Evolutionary conservation across 2,797 vertebrate species (phyloP).

Genomic region (Oreortyx pictus): DNA sequence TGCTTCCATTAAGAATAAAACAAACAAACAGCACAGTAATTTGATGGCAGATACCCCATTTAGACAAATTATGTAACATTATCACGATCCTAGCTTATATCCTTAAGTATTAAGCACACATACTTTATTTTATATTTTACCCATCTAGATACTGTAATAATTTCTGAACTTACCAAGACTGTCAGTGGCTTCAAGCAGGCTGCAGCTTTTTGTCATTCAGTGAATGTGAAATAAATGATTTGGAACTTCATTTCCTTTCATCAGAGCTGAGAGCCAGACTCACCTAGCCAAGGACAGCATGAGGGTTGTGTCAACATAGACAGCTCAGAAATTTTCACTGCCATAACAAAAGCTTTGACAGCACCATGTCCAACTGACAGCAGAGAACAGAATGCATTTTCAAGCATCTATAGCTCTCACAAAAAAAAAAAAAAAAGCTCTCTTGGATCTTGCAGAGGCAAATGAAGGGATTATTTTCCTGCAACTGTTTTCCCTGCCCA

Average conservation of each 20-base stretch:
- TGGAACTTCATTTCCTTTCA: conserved; percentile 38
- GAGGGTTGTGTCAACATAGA: conserved; percentile 38
- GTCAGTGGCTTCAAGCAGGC: not conserved
- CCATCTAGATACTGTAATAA: not conserved
- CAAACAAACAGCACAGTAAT: not conserved
- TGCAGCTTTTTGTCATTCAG: not conserved
- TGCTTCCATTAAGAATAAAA: not conserved
- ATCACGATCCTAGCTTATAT: not conserved
- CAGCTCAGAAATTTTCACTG: conserved; percentile 4
- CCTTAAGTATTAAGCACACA: not conserved
- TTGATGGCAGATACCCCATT: not conserved
- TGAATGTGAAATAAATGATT: conserved; percentile 26
- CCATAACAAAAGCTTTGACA: conserved; percentile 16
- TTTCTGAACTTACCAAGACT: not conserved
- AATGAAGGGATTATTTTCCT: conserved; percentile 46
- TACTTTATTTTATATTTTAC: not conserved
- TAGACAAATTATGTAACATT: not conserved
- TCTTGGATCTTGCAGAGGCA: conserved; percentile 18
- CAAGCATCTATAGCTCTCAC: not conserved
- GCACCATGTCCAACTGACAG: not conserved
- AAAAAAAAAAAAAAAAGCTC: not conserved
- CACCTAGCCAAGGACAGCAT: conserved; percentile 48
- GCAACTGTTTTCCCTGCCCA: conserved; percentile 54
- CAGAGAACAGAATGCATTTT: conserved; percentile 51
- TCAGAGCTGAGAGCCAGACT: conserved; percentile 6